Evolutionary conservation across 92 coral and sea anemone species (phyloP).

Genomic region (Epizoanthus illoricatus): DNA sequence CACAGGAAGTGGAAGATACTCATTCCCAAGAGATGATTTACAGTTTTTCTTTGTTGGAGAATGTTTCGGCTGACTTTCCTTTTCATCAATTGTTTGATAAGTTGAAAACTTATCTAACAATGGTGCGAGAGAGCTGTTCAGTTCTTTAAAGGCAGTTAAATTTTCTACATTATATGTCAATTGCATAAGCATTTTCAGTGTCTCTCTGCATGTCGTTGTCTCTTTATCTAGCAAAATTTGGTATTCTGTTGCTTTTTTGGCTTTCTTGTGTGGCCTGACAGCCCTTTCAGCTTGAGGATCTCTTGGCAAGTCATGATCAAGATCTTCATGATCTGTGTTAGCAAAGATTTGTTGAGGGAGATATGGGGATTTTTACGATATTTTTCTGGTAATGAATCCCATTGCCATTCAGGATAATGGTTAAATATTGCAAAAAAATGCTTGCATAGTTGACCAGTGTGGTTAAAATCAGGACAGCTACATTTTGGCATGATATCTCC

Average conservation of each 20-base stretch:
- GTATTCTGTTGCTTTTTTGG: constrained; percentile 13
- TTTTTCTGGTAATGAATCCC: constrained; percentile 49
- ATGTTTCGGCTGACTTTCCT: constrained; percentile 26
- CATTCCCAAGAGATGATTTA: neutral
- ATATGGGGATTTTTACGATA: constrained; percentile 49
- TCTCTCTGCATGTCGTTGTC: constrained; percentile 43
- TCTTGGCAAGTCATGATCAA: constrained; percentile 6
- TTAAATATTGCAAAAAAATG: constrained; percentile 51
- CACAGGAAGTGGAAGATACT: too few relatives aligned
- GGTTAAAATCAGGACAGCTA: constrained; percentile 46
- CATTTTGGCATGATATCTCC: constrained; percentile 44
- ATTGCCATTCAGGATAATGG: constrained; percentile 51
- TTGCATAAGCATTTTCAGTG: constrained; percentile 40
- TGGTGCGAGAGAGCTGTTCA: constrained; percentile 30
- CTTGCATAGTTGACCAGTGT: constrained; percentile 46
- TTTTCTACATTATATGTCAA: constrained; percentile 43
- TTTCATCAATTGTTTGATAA: constrained; percentile 47
- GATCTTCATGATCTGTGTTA: neutral
- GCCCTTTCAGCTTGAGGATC: constrained; percentile 25
- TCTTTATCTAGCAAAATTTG: constrained; percentile 24
- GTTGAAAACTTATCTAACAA: constrained; percentile 30
- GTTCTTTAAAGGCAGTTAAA: constrained; percentile 33
- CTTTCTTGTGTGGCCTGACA: constrained; percentile 25
- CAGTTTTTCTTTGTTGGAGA: neutral
- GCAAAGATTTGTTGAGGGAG: constrained; percentile 34